These are phyloP conservation scores for Cybosia mesomella DNA, from an alignment of 2,888 invertebrate species.

Conservation along the genomic window DNA sequence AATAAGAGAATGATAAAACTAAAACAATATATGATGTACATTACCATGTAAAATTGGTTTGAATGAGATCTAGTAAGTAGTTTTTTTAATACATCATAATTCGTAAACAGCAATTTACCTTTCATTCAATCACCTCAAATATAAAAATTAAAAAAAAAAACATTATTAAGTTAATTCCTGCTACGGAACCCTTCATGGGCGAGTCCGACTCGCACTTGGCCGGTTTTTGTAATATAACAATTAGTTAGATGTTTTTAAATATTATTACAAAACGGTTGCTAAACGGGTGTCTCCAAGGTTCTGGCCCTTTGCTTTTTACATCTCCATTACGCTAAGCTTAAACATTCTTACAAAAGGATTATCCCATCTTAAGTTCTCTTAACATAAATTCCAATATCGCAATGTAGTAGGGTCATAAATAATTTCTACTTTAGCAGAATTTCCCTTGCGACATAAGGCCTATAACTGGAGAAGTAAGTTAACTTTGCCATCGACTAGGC, in stretches of 20 bases:
- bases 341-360: constrained; percentile 14
- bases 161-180: too few relatives aligned
- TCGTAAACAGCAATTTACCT: too few relatives aligned
- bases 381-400: constrained; percentile 19
- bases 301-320: background rate
- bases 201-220: too few relatives aligned
- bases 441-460: background rate
- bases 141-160: too few relatives aligned
- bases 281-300: background rate
- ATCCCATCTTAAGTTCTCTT: constrained; percentile 17
- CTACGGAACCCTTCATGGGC: too few relatives aligned
- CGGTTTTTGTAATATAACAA: too few relatives aligned
- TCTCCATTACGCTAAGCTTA: background rate
- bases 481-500: background rate
- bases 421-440: constrained; percentile 7
- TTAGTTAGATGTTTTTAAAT: background rate
- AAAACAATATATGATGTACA: too few relatives aligned
- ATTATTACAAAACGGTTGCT: background rate
- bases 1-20: too few relatives aligned
- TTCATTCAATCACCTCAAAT: too few relatives aligned
- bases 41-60: too few relatives aligned
- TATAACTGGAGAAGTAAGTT: background rate
- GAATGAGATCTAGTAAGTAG: too few relatives aligned
- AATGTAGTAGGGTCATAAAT: background rate
- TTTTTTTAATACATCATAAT: too few relatives aligned